These are phyloP conservation scores for Papilio machaon DNA, from an alignment of 1,140 invertebrate species.

Conservation along the genomic window DNA sequence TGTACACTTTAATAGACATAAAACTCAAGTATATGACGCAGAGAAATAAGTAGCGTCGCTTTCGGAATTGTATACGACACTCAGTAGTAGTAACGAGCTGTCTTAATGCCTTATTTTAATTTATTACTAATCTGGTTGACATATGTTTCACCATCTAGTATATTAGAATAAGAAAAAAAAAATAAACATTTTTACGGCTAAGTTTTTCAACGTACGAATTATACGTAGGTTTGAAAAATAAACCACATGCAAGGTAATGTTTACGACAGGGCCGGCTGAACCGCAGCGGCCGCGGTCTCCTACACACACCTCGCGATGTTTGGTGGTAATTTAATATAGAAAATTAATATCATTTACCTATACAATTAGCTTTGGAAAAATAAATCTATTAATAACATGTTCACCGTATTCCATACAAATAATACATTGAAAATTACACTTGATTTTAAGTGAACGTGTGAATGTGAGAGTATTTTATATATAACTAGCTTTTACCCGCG, in stretches of 20 bases:
- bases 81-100: no score
- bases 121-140: no score
- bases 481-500: no score
- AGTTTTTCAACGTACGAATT: background rate
- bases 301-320: background rate
- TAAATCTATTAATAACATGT: background rate
- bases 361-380: background rate
- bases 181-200: no score
- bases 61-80: no score
- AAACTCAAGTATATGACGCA: no score
- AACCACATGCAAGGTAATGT: conserved; percentile 1
- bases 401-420: background rate
- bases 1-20: background rate
- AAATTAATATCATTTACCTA: background rate
- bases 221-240: background rate
- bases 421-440: background rate
- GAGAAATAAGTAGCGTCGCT: no score
- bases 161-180: no score
- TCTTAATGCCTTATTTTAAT: no score
- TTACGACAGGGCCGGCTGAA: background rate
- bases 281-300: conserved; percentile 18
- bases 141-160: no score
- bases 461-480: no score
- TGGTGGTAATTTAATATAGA: background rate
- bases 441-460: background rate